Evolutionary conservation across 1,140 invertebrate species (phyloP).

Genomic region (Steinernema feltiae): DNA sequence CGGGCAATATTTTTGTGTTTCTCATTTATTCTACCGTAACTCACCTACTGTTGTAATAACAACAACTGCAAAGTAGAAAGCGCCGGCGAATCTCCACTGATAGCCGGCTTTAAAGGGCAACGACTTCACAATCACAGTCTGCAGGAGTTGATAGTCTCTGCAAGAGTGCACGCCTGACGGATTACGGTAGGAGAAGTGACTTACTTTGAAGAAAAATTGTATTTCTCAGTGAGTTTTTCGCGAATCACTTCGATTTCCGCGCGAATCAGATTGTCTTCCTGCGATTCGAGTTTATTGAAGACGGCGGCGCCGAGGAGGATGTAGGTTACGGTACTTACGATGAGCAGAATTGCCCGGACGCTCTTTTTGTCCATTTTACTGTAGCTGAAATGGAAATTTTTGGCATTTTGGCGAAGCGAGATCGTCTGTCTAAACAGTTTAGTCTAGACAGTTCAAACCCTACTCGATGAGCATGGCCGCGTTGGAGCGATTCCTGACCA

Average conservation of each 20-base stretch:
- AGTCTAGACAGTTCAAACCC: neutral
- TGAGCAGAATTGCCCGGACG: conserved; percentile 89
- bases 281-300: conserved; percentile 92
- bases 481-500: no score
- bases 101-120: conserved; percentile 93
- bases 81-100: conserved; percentile 92
- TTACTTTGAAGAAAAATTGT: conserved; percentile 71
- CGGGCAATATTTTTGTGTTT: no score
- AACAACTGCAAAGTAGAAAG: conserved; percentile 97
- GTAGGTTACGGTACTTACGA: conserved; percentile 97
- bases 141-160: conserved; percentile 80
- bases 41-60: conserved; percentile 93
- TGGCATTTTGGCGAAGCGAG: neutral
- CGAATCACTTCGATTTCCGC: conserved; percentile 62
- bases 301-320: conserved; percentile 93
- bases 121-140: conserved; percentile 83
- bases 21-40: no score
- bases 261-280: conserved; percentile 77
- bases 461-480: neutral
- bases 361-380: conserved; percentile 68
- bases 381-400: neutral
- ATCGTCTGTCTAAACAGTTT: neutral
- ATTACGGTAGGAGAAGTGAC: neutral
- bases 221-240: conserved; percentile 74
- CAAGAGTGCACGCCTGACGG: conserved; percentile 56